Base-by-base conservation (phyloP, 1,140 invertebrate species). In the Orius laevigatus region DNA sequence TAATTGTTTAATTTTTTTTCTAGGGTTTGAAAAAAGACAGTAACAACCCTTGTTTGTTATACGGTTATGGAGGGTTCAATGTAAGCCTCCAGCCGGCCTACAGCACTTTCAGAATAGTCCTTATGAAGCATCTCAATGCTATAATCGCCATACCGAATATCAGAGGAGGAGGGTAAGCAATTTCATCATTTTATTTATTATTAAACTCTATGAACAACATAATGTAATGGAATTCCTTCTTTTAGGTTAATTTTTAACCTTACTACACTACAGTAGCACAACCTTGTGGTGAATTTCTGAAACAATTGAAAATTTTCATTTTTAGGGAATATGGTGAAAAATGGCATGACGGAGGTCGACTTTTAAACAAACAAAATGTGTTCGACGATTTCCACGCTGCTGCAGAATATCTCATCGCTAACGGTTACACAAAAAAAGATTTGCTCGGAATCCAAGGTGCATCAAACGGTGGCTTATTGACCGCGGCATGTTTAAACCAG, bases 21-120 rank as follows among this genome's bases (percentile, higher is more conserved):
- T 56, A 81, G 78, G 70, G 70, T 55, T 58, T 73, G 14, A 61
- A 68, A 25, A 63, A 68, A 48, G 76, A 90, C 67, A 81, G 81
- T 20, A 72, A 69, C 36, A 81, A 75, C 63, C 85, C 80, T 18
- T 82, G 78, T 50, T 66, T 96, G 10, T 65, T 98, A 12, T 97
- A 98, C 66, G 94, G 92, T 14, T 99, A 98, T 67, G 95, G 94
- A 36, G 94, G 94, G 0, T 98, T 98, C 62, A 95, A 94, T 69
- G 79, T 95, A 48, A 85, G 83, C 57, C 70, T 96, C 50, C 79
- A 81, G 59, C 93, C 95, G 5, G 75, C 73, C 12, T 91, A 90
- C 60, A 84, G 80, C 56, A 74, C 90, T 5, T 78, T 78, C 3
- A 70, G 85, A 50, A 65, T 95, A 20, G 74, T 93, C 50, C 95